Base-by-base conservation (phyloP, 2,797 vertebrate genomes). In the Zalophus californianus region DNA sequence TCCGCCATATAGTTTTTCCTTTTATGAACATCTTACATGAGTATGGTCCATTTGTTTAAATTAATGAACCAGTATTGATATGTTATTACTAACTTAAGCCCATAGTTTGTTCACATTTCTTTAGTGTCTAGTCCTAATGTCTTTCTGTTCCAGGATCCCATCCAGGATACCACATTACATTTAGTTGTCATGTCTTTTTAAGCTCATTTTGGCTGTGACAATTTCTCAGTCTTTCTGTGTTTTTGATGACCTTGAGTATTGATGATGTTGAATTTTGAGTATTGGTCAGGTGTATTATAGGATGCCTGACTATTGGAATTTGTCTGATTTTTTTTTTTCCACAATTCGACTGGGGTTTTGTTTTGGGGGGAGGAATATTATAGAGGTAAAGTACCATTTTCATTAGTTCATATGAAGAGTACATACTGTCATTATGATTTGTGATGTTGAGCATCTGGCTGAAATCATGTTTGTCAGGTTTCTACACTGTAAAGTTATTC, bases 381-480 rank as follows among this genome's bases (percentile, higher is more conserved):
- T 35, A 80, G 29, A 90, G 20, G 38, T 95, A 23, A 91, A 86
- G 56, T 86, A 62, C 35, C 54, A 35, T 72, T 86, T 96, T 86
- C 29, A 66, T 94, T 77, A 44, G 12, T 83, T 52, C 77, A 27
- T 41, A n/a, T 82, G 58, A 66, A 82, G 20, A 23, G 20, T 79
- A 4, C 14, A 16, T 38, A 50, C 5, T 66, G 1, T 82, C 35
- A 11, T 32, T n/a, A 48, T 87, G 16, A 54, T 44, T 84, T 82
- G 50, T 54, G 58, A 70, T 77, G 3, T 72, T 70, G 86, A 35
- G 44, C 20, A 72, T 60, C 60, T 85, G 60, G 29, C 72, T 62
- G 18, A 75, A 80, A 48, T 35, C 2, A 44, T 64, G 29, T 64
- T 88, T 50, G 32, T 68, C 20, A 32, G 48, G 48, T 58, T 66